Conservation (phyloP, 2,888 invertebrate genomes). For the Camponotus fellah region DNA sequence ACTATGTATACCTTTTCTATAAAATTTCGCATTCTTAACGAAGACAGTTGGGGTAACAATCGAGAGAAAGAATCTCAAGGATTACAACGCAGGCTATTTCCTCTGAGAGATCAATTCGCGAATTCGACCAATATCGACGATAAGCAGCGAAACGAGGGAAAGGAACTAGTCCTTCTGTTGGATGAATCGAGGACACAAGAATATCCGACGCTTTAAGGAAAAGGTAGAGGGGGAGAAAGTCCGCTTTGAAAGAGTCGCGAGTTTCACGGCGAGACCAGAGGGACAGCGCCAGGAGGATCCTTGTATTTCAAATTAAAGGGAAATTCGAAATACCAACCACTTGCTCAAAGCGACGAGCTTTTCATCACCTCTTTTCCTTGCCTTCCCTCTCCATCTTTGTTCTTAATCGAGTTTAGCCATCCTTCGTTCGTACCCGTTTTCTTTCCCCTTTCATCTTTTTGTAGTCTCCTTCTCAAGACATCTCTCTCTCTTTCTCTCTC, state of each 20-base stretch:
- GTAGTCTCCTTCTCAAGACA: slow-evolving; percentile 54
- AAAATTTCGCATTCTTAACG: slow-evolving; percentile 48
- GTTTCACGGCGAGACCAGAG: slow-evolving; percentile 69
- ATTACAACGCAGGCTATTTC: slow-evolving; percentile 62
- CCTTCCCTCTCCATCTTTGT: slow-evolving; percentile 54
- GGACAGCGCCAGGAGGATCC: slow-evolving; percentile 73
- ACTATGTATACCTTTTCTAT: neutral
- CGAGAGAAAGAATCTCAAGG: slow-evolving; percentile 28
- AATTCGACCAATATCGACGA: slow-evolving; percentile 58
- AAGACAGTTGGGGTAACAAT: slow-evolving; percentile 26
- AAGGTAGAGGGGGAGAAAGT: slow-evolving; percentile 59
- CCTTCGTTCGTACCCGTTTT: slow-evolving; percentile 33
- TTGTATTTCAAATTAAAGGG: slow-evolving; percentile 83
- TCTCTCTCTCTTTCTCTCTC: slow-evolving; percentile 44
- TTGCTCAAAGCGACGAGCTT: slow-evolving; percentile 76
- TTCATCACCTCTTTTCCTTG: slow-evolving; percentile 56
- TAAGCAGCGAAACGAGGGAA: slow-evolving; percentile 32
- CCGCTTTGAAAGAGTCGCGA: slow-evolving; percentile 76
- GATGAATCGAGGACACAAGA: slow-evolving; percentile 66
- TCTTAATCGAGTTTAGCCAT: slow-evolving; percentile 46
- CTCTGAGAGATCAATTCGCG: slow-evolving; percentile 67
- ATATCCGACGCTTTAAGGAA: slow-evolving; percentile 46
- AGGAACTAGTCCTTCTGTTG: slow-evolving; percentile 50
- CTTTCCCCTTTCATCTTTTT: slow-evolving; percentile 55
- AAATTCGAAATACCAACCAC: slow-evolving; percentile 81